Base-by-base conservation (phyloP, 2,888 invertebrate genomes). In the Drosophila multiciliata region DNA sequence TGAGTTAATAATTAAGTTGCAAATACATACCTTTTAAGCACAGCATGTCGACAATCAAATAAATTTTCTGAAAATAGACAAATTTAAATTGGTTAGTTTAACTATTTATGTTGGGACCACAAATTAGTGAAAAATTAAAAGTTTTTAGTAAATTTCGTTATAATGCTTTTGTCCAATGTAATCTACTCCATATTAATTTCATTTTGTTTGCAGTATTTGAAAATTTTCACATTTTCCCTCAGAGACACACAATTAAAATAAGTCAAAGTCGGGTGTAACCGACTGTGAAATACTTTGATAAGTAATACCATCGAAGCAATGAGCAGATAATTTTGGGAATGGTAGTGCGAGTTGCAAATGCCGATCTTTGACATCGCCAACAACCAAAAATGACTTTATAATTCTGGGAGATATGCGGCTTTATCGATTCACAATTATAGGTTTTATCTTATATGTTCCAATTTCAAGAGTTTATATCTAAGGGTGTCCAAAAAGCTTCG, bases 21-120 rank as follows among this genome's bases (percentile, higher is more conserved):
- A 29, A 35, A 55, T 48, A 73, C 73, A 6, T 68, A 76, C 76
- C 76, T 55, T 48, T 42, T 8, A 33, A 55, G 38, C 29, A 9
- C 36, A 40, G 65, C 54, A n/a, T 54, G 20, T 15, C 57, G 23
- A 3, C 1, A 45, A 40, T 58, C 9, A 6, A 58, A 32, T 33
- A 12, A 6, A 8, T 17, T 32, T 15, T 49, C 80, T 76, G 75
- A 40, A 73, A 73, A 1, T 40, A 9, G 0, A 66, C 5, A 15
- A 35, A 35, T 20, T 7, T 8, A 29, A 12, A 8, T 54, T 12
- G 1, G 15, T 54, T 67, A 48, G 32, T 32, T 50, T 29, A 29
- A 26, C 2, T 26, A 35, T 3, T 23, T 23, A 23, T 8, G 15
- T 23, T 45, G 15, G 3, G 7, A 7, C 1, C 7, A 20, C 1